Base-by-base conservation (phyloP, 2,113 vertebrate species). In the Empidonax traillii region DNA sequence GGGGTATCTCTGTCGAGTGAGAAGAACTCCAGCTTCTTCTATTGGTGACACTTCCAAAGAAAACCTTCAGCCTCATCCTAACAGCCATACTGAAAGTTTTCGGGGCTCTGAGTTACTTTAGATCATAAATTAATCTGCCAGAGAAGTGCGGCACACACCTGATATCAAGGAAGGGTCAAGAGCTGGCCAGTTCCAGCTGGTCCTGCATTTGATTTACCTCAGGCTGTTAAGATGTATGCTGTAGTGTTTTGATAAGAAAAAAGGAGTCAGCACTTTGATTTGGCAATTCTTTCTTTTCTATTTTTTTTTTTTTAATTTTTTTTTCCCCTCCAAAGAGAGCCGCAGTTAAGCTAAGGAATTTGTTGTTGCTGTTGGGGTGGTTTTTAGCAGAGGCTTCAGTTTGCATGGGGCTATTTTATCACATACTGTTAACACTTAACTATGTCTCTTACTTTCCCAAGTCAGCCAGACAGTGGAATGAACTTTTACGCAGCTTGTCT, bases 241-340 rank as follows among this genome's bases (percentile, higher is more conserved):
- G 78, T 83, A 68, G 82, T 97, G 96, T 98, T 98, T 98, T 97
- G 96, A 97, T 97, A 97, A 96, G 92, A 93, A 96, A 89, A 95
- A 94, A 85, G 51, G 96, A 98, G 97, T 98, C 98, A 98, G 97
- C 97, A 98, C 84, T 98, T 98, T 98, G 96, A 97, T 96, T 97
- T 97, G 96, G 94, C 95, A 96, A 78, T 80, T 93, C 78, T 95
- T 93, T 92, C 66, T 21, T 33, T 24, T 59, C 7, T 25, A 27
- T 53, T 43, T 13, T 18, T 33, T 46, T 41, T 2, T 13, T 14
- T 10, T 10, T 23, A 19, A 10, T 41, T n/a, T 13, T 14, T 25
- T 15, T 30, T 15, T 17, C 6, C 4, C 1, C 59, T 80, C 91
- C 92, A 93, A 96, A 97, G 96, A 66, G 30, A 44, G 61, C 88